Percentiles rank a stretch among this genome's conserved stretches.
Evolutionary conservation across 1,140 invertebrate genomes (phyloP).

Genomic region (Aricia agestis): DNA sequence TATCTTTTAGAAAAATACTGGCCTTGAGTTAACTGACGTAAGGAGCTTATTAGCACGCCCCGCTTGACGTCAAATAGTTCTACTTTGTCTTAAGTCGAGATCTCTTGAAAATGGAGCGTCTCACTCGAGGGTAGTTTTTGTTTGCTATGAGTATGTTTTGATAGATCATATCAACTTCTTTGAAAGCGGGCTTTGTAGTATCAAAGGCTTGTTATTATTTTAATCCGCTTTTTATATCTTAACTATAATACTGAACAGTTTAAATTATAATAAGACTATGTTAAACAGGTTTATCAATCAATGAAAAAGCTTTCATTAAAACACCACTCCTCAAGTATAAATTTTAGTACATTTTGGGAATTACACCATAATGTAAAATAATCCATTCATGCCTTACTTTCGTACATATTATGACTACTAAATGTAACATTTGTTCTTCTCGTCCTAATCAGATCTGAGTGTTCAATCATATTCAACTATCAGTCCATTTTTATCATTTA

Average conservation of each 20-base stretch:
- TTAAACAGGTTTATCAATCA: too few species aligned
- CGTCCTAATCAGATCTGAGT: background rate
- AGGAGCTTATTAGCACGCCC: slow-evolving; percentile 66
- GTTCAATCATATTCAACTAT: background rate
- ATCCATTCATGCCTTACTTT: background rate
- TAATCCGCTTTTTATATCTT: too few species aligned
- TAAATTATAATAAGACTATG: too few species aligned
- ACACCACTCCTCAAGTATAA: too few species aligned
- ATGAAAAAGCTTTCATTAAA: too few species aligned
- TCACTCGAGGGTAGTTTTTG: background rate
- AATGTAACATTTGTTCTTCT: background rate
- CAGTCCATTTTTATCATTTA: slow-evolving; percentile 3
- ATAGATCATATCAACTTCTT: background rate
- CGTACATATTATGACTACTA: background rate
- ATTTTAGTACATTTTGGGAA: too few species aligned
- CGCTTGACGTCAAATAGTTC: slow-evolving; percentile 38
- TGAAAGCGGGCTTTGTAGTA: too few species aligned
- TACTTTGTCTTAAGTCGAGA: slow-evolving; percentile 41
- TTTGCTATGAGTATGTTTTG: background rate
- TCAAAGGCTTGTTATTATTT: too few species aligned
- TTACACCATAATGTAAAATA: too few species aligned
- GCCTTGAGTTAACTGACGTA: slow-evolving; percentile 57
- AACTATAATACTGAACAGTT: too few species aligned
- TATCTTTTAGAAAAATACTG: slow-evolving; percentile 69
- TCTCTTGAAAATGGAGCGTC: background rate